Base-by-base conservation (phyloP, 1,140 invertebrate genomes). In the Coenobita brevimanus region DNA sequence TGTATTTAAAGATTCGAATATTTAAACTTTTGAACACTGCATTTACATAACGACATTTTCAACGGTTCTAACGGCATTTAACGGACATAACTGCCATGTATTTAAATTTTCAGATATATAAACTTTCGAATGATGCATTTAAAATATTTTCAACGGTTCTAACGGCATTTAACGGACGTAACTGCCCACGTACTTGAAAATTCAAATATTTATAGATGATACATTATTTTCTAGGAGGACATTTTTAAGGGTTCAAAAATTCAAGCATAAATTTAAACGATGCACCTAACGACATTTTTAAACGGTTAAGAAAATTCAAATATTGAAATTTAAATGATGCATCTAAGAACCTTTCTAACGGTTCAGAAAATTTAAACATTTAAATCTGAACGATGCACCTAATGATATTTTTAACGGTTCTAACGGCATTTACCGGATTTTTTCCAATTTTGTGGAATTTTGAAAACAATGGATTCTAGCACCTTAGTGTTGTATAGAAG, bases 1-100 rank as follows among this genome's bases (percentile, higher is more conserved):
- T 73, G 69, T 73, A 41, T 36, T 43, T 73, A 71, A 71, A 33
- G 36, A 71, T 13, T 30, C n/a, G 36, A 15, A 71, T 41, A 73
- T 41, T 73, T 17, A 73, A 41, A 41, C 6, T 50, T 50, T 6
- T 8, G 46, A 50, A n/a, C n/a, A 30, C n/a, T 38, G 36, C 33
- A 17, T 41, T 73, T 38, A 73, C 21, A 73, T 41, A 24, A 13
- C 33, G 67, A 71, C 33, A 30, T 8, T 27, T 30, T 15, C 67
- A 36, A 6, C 30, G 13, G 4, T 10, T 15, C 17, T 71, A 30
- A 71, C 36, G 36, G 17, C 6, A 50, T 8, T 17, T 50, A 50
- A 50, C 46, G 46, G 17, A 50, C 46, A 8, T 50, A 6, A 17
- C 46, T n/a, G n/a, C n/a, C n/a, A n/a, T n/a, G n/a, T n/a, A n/a